Conservation (phyloP, 1,140 invertebrate genomes). For the Oedothorax gibbosus region DNA sequence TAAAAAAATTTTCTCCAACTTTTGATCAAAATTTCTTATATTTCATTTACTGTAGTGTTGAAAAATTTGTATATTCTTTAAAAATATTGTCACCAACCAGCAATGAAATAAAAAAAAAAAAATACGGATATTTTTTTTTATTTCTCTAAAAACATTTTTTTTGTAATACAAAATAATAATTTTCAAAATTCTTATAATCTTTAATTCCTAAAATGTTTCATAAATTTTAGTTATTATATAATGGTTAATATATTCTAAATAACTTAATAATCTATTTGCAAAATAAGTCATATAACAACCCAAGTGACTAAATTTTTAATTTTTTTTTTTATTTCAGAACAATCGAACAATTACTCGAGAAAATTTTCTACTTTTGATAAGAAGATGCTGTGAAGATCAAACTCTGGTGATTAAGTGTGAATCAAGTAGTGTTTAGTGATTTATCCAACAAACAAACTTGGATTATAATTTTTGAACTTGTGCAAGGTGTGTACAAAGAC, state of each 20-base stretch:
- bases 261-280: not conserved
- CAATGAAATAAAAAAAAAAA: not conserved
- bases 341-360: not conserved
- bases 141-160: not conserved
- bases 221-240: not conserved
- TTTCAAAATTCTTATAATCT: not conserved
- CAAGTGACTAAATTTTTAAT: not conserved
- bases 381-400: not conserved
- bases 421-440: slow-evolving; percentile 11
- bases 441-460: not conserved
- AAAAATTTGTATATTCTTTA: too few species aligned
- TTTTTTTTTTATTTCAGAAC: not conserved
- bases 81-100: too few species aligned
- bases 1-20: too few species aligned
- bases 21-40: too few species aligned
- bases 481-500: slow-evolving; percentile 32
- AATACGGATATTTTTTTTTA: too few species aligned
- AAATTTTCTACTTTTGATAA: too few species aligned
- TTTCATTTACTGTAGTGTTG: too few species aligned
- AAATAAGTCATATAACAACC: too few species aligned
- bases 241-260: not conserved
- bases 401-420: not conserved
- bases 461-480: not conserved
- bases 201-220: not conserved
- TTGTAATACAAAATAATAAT: not conserved